Base-by-base conservation (phyloP, 2,888 invertebrate genomes). In the Phorcus lineatus region DNA sequence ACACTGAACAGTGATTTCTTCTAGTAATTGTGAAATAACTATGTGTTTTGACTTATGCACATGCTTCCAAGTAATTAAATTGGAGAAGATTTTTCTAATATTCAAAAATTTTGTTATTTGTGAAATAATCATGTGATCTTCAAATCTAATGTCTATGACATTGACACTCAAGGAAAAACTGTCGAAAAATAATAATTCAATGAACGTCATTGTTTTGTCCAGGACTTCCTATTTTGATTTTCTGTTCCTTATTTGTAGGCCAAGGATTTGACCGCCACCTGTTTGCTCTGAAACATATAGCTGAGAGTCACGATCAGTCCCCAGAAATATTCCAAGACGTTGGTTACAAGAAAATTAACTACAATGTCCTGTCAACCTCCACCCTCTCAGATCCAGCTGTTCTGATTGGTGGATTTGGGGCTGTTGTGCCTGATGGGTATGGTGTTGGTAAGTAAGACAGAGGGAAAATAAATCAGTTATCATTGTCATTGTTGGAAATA, bases 241-340 rank as follows among this genome's bases (percentile, higher is more conserved):
- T 36, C 36, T 7, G 2, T 36, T 17, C 36, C 17, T 36, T 36
- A 17, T n/a, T n/a, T n/a, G n/a, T 11, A 95, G 95, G 98, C 0
- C 97, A 99, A 94, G 99, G 97, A 24, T 99, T 99, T 92, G 99
- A 99, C 93, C 95, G 99, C 7, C 99, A 99, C 93, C 93, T 99
- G 88, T 98, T 98, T 92, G 98, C 96, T 0, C 93, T 99, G 77
- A 96, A 95, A 92, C 95, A 96, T 85, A 94, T 96, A 31, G 91
- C 90, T 1, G 85, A 88, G 66, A 47, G 83, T 19, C 88, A 87
- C 9, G 84, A 93, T 77, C 94, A 94, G 0, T 91, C 94, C 54
- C 95, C 97, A 19, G 94, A 94, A 13, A 91, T 97, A 55, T 97
- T 95, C 90, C 94, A 94, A 84, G 97, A 98, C 85, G 95, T 95